Percentiles rank a stretch among this genome's conserved stretches.
Conservation (phyloP, 2,113 vertebrate genomes). For the Notiomystis cincta region DNA sequence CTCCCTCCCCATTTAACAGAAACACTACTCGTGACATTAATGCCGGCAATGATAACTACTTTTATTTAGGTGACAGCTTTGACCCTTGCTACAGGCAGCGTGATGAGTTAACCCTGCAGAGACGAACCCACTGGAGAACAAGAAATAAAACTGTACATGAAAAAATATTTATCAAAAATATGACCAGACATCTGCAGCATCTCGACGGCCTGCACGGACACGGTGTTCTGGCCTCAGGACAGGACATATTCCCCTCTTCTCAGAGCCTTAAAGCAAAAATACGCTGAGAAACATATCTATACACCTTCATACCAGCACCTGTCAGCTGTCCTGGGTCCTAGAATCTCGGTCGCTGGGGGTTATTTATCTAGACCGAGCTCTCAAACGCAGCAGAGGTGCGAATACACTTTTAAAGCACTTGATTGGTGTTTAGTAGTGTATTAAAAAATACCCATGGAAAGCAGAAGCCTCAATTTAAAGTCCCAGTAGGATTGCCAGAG, state of each 20-base stretch:
- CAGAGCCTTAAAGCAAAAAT: background rate
- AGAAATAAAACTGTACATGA: background rate
- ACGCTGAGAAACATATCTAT: background rate
- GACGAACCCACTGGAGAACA: background rate
- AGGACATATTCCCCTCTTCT: no score
- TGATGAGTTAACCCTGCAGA: background rate
- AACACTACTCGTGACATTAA: background rate
- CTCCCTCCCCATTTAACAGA: accelerated
- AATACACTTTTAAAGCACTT: background rate
- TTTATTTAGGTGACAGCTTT: background rate
- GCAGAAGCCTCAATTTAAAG: background rate
- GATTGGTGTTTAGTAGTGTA: background rate
- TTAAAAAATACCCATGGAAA: background rate
- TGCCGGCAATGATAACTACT: background rate
- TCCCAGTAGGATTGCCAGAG: background rate
- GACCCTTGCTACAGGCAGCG: background rate
- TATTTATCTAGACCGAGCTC: background rate
- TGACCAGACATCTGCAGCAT: accelerated
- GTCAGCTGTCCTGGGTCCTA: background rate
- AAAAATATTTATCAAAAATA: background rate
- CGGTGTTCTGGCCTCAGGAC: background rate
- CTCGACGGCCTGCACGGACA: background rate
- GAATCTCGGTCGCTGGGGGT: background rate
- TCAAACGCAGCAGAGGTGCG: background rate
- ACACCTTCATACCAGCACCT: no score